Base-by-base conservation (phyloP, 2,113 vertebrate species). In the Chaetodon trifascialis region DNA sequence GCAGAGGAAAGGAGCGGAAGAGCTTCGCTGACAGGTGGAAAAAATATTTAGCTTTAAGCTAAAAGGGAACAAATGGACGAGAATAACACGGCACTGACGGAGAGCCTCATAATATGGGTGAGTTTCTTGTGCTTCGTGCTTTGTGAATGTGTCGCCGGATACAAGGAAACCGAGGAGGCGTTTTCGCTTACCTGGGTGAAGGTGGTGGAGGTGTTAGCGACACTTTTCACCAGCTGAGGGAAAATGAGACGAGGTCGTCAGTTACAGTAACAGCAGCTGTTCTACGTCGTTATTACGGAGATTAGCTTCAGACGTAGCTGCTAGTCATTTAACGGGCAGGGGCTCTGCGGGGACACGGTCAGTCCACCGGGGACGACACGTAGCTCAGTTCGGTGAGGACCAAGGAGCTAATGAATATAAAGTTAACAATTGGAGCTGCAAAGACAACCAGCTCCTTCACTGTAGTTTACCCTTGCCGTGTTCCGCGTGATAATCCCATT, bases 71-170 rank as follows among this genome's bases (percentile, higher is more conserved):
- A 92, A 82, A 95, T 96, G 96, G 96, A 95, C 71, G 80, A 91
- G 2, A 90, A 88, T 78, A 94, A 95, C 79, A 88, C 93, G 56
- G 88, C 78, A 5, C 89, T 95, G 66, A 95, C 94, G 60, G 95
- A 96, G 17, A 96, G 96, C 88, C 95, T 96, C 23, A 86, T 95
- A 38, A 86, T 95, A 76, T 96, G 96, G 96, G 96, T 96, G 89
- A 95, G 96, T 93, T 83, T 69, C 44, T 52, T 15, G 38, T 67
- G 12, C 17, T 55, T 56, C 4, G 19, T 8, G 47, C 30, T 1
- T 6, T 21, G 46, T 14, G 30, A 78, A 58, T 42, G 73, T 60
- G 19, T 79, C 62, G 38, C 11, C 10, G 40, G 11, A 9, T 12
- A 38, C 1, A 15, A 15, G 54, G 47, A 77, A 55, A 25, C 40